phyloP scores from a whole-genome alignment of 2,113 vertebrate species.

The Narcine bancroftii region DNA sequence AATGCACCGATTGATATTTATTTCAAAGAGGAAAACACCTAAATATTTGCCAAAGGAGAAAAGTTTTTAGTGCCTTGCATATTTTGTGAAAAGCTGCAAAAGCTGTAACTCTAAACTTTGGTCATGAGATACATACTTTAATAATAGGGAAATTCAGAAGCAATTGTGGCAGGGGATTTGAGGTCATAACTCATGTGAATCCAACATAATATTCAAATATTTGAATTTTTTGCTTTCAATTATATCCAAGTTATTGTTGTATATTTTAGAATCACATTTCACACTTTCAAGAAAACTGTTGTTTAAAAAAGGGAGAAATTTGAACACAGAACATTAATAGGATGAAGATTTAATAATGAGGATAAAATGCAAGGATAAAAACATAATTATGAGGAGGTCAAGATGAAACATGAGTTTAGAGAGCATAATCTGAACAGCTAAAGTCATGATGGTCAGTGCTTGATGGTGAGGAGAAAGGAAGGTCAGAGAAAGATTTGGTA shows the following conservation, averaged over 20 bases:
- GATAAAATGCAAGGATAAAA: not conserved
- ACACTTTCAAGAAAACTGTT: not conserved
- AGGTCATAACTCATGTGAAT: not conserved
- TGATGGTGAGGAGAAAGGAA: not conserved
- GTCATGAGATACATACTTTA: not conserved
- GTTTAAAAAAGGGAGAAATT: not conserved
- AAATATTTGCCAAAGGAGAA: not conserved
- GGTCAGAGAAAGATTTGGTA: not conserved
- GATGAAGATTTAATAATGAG: not conserved
- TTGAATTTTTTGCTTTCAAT: not conserved
- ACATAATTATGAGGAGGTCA: not conserved
- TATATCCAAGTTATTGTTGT: not conserved
- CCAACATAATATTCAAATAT: not conserved
- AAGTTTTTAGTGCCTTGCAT: not conserved
- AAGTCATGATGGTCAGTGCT: not conserved
- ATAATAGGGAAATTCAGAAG: not conserved
- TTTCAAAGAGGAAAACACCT: not conserved
- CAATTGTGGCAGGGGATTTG: not conserved
- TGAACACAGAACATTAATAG: not conserved
- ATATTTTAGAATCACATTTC: not conserved
- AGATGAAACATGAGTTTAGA: not conserved
- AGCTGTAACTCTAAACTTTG: not conserved
- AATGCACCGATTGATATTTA: not conserved
- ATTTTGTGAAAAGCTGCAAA: not conserved
- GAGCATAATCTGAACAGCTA: not conserved